Evolutionary conservation across 1,140 invertebrate genomes (phyloP), one percentile per base, ranked within the genome.

Genomic region (Apis laboriosa): DNA sequence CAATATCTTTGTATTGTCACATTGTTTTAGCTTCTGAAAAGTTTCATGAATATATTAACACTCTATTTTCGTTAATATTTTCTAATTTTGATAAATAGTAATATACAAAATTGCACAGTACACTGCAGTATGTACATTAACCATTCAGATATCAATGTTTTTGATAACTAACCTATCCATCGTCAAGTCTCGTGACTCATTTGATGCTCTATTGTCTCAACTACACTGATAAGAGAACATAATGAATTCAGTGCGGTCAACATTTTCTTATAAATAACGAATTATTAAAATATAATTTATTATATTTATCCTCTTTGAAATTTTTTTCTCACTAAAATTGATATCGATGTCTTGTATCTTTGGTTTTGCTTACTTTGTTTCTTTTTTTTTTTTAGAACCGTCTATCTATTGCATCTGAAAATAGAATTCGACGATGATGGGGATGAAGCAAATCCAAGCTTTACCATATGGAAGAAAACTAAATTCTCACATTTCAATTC

Each of bases 341-440:
- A 21, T 24, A 70, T 58, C 64, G n/a, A 58, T 51, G 2, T 21
- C 34, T 17, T 4, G 13, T 7, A 2, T 13, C 15, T 21, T 28
- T 19, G 34, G 3, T 51, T 2, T 64, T 9, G 19, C 64, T 21
- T 67, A 56, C 4, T 61, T n/a, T 21, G 7, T 17, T 17, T 60
- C 21, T 21, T 53, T 28, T 11, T 51, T 55, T 49, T 56, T 19
- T 51, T n/a, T 5, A 21, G 2, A n/a, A 24, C 12, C 7, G 53
- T 75, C n/a, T 53, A 43, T 51, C 43, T n/a, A 75, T 75, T 72
- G 71, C 34, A 15, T 85, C 73, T 51, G 12, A 58, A 85, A 86
- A 85, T 86, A 86, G 85, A 86, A 60, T 68, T 61, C n/a, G 68
- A 61, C 49, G 56, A 43, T 43, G 34, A 51, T 24, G 17, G 51